A percentile compares a stretch with the other conserved stretches of the same genome.
Evolutionary conservation across 2,113 vertebrate species (phyloP).

Genomic region (Cacatua alba): DNA sequence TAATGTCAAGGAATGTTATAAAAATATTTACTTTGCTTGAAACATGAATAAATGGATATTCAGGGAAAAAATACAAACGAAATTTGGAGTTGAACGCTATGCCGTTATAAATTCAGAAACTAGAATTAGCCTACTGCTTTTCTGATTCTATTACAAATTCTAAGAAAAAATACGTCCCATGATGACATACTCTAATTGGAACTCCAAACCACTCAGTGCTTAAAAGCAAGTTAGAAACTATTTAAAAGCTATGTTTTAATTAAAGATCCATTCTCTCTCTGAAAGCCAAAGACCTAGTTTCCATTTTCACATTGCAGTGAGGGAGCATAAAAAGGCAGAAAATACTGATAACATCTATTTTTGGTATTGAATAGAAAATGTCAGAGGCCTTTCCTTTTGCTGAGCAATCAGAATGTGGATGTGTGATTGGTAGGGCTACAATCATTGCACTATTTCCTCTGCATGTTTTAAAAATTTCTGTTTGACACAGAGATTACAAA

Average conservation of each 20-base stretch:
- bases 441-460: background rate
- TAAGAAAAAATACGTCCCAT: background rate
- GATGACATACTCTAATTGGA: background rate
- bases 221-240: background rate
- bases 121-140: background rate
- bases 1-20: background rate
- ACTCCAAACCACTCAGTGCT: background rate
- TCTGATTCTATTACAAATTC: background rate
- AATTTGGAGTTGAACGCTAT: background rate
- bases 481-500: background rate
- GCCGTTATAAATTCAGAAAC: background rate
- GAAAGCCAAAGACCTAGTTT: background rate
- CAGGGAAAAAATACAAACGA: background rate
- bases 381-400: background rate
- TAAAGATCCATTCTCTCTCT: background rate
- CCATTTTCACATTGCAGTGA: rapidly evolving
- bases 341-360: background rate
- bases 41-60: background rate
- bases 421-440: background rate
- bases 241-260: background rate
- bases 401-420: background rate
- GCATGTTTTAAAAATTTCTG: background rate
- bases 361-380: background rate
- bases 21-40: background rate
- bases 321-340: background rate